These are phyloP conservation scores for Oxyura jamaicensis DNA, from an alignment of 2,113 vertebrate genomes.

Conservation along the genomic window DNA sequence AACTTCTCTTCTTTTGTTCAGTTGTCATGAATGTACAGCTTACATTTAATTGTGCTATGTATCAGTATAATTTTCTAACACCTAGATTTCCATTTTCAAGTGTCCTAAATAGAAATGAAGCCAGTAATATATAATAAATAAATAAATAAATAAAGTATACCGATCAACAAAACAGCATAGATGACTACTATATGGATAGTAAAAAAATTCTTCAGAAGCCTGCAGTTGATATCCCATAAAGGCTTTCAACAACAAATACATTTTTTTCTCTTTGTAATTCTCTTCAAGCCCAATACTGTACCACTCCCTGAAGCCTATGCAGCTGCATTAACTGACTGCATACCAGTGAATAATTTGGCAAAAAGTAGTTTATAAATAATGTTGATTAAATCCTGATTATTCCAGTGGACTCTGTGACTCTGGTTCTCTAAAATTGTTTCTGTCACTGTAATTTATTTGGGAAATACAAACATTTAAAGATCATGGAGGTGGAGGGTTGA, in stretches of 20 bases:
- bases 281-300: background rate
- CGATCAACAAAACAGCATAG: background rate
- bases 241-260: background rate
- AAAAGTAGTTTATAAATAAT: background rate
- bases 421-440: background rate
- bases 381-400: background rate
- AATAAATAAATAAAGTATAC: no score
- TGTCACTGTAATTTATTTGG: background rate
- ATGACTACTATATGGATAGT: background rate
- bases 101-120: background rate
- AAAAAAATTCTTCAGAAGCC: background rate
- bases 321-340: background rate
- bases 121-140: no score
- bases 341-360: background rate
- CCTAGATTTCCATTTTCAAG: background rate
- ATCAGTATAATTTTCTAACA: background rate
- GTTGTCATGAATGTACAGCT: background rate
- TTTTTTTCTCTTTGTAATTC: background rate
- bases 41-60: background rate
- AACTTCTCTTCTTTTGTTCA: background rate
- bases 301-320: background rate
- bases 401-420: background rate
- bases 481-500: fast-evolving
- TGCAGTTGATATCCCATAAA: background rate
- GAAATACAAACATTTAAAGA: background rate